A percentile compares a stretch with the other conserved stretches of the same genome.
phyloP scores from a whole-genome alignment of 2,113 vertebrate genomes.

The Craseonycteris thonglongyai region DNA sequence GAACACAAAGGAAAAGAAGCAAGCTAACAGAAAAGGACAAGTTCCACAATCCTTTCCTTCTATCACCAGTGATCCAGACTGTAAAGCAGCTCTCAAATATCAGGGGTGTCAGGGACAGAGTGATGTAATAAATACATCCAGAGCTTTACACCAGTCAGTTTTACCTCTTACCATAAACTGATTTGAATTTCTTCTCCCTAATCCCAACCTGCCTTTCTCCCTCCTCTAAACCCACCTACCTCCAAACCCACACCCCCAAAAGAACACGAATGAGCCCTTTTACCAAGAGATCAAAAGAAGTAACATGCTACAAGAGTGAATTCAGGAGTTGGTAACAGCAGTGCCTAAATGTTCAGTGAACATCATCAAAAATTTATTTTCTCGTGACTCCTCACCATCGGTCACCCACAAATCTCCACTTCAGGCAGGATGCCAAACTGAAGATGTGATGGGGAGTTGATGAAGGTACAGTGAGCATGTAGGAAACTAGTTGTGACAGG shows the following conservation, averaged over 20 bases:
- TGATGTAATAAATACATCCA: neutral
- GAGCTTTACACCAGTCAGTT: neutral
- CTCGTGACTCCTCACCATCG: neutral
- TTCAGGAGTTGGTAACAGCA: neutral
- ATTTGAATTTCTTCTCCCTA: neutral
- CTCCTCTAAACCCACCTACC: neutral
- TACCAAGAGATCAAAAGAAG: neutral
- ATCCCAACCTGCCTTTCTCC: neutral
- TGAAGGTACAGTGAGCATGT: neutral
- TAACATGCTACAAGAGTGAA: neutral
- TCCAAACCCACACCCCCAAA: neutral
- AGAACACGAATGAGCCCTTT: neutral
- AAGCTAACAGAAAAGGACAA: neutral
- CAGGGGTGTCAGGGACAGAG: neutral
- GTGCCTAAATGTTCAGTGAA: neutral
- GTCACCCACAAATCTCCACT: slow-evolving; percentile 8
- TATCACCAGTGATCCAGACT: neutral
- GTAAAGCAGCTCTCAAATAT: neutral
- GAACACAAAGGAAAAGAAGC: neutral
- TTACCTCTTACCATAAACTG: neutral
- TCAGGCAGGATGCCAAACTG: slow-evolving; percentile 16
- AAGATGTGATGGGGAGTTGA: neutral
- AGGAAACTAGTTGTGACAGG: slow-evolving; percentile 15
- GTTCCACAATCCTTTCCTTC: neutral
- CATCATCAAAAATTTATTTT: neutral